These are phyloP conservation scores for Neopelma chrysocephalum DNA, from an alignment of 2,797 vertebrate species.

Conservation along the genomic window DNA sequence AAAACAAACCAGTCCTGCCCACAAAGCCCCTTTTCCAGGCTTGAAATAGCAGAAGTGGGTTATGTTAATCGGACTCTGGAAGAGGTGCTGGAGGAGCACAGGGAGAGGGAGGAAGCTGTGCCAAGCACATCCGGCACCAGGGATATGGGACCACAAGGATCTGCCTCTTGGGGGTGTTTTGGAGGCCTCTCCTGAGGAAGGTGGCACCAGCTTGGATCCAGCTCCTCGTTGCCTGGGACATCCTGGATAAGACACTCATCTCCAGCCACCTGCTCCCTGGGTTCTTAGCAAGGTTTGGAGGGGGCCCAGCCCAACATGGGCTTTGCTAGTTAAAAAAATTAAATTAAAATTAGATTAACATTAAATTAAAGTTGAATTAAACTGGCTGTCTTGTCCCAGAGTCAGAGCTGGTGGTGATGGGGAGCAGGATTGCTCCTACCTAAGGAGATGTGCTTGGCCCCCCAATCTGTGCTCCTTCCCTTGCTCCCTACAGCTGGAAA, in stretches of 20 bases:
- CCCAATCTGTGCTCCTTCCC: not conserved
- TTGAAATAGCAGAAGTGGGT: not conserved
- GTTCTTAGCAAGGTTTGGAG: not conserved
- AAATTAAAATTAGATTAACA: not conserved
- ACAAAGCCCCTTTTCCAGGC: not conserved
- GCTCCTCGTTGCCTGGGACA: not conserved
- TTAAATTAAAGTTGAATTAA: not conserved
- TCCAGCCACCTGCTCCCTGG: not conserved
- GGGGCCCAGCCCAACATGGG: not conserved
- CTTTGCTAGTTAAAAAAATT: not conserved
- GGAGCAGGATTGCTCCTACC: not conserved
- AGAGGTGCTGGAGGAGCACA: not conserved
- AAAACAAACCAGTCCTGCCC: not conserved
- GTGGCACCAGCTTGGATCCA: not conserved
- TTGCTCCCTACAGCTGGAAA: not conserved
- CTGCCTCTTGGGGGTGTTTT: fast-evolving
- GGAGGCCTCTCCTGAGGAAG: not conserved
- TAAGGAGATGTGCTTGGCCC: not conserved
- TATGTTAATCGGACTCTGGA: not conserved
- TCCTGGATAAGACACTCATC: not conserved
- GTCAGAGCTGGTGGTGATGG: not conserved
- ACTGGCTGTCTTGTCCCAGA: not conserved
- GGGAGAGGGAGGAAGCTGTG: not conserved
- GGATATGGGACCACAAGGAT: not conserved
- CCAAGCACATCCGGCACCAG: not conserved